A percentile compares a stretch with the other conserved stretches of the same genome.
Evolutionary conservation across 2,113 vertebrate species (phyloP).

Genomic region (Trogon melanurus): DNA sequence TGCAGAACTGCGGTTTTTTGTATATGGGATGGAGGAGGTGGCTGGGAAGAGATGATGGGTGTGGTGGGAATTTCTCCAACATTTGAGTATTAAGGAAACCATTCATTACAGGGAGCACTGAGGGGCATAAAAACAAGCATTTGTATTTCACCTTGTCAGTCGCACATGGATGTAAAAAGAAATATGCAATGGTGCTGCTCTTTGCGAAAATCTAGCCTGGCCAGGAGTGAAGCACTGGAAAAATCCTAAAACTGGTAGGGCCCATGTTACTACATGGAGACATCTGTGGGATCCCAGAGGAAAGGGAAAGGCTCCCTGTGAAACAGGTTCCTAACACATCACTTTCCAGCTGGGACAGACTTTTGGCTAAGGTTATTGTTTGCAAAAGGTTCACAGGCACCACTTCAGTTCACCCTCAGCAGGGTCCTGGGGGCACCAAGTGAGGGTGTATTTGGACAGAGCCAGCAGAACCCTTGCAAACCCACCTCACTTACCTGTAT

Average conservation of each 20-base stretch:
- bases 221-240: not conserved
- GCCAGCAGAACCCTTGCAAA: not conserved
- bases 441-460: not conserved
- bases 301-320: not conserved
- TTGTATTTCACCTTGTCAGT: not conserved
- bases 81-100: not conserved
- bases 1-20: not conserved
- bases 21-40: not conserved
- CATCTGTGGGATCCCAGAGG: not conserved
- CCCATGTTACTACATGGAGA: not conserved
- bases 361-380: not conserved
- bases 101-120: not conserved
- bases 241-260: not conserved
- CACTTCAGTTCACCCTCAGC: not conserved
- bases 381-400: not conserved
- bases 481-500: not conserved
- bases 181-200: not conserved
- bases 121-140: not conserved
- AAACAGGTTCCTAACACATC: not conserved
- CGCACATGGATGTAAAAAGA: not conserved
- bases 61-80: not conserved
- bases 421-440: not conserved
- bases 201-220: not conserved
- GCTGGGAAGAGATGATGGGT: not conserved
- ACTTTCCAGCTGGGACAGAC: not conserved